Base-by-base conservation (phyloP, 1,140 invertebrate genomes). In the Oryzaephilus surinamensis region DNA sequence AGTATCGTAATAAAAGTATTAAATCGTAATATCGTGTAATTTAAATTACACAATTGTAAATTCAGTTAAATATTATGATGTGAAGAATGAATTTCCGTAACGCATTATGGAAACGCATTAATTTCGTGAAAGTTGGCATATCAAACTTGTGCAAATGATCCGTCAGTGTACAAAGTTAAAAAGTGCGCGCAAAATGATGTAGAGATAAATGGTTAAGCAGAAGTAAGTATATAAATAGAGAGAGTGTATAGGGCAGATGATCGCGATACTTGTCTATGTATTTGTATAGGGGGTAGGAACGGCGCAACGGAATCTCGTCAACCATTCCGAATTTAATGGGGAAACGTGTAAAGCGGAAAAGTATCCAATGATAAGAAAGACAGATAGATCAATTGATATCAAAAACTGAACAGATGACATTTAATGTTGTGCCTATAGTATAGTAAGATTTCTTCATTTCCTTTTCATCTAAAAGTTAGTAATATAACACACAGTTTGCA, bases 301-400 rank as follows among this genome's bases (percentile, higher is more conserved):
- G n/a, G n/a, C n/a, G n/a, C n/a, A 38, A 32, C 21, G 18, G 26
- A 35, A 38, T 36, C 45, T 37, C 27, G 26, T 32, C 35, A 31
- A 38, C 24, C 41, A 37, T 39, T 23, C 24, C 34, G 44, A 49
- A 50, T 57, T 57, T 55, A 57, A 55, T 47, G 46, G 42, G 38
- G n/a, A n/a, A 51, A 48, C 42, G 53, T 55, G 48, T 55, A 54
- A 55, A 49, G 50, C 51, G 55, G 53, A 55, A 55, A 57, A 55
- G 52, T 55, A 57, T 51, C 51, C 51, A 45, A 34, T 49, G 53
- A 57, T 57, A 55, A 57, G 55, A 45, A 52, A 55, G 51, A 57
- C 55, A 57, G 55, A 48, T 52, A 57, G 53, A 57, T 57, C 53
- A 55, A 57, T 57, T 55, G 53, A 57, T 57, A 57, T 46, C 55